A percentile compares a stretch with the other conserved stretches of the same genome.
These are phyloP conservation scores for Cossypha dichroa DNA, from an alignment of 2,797 vertebrate species.

Conservation along the genomic window DNA sequence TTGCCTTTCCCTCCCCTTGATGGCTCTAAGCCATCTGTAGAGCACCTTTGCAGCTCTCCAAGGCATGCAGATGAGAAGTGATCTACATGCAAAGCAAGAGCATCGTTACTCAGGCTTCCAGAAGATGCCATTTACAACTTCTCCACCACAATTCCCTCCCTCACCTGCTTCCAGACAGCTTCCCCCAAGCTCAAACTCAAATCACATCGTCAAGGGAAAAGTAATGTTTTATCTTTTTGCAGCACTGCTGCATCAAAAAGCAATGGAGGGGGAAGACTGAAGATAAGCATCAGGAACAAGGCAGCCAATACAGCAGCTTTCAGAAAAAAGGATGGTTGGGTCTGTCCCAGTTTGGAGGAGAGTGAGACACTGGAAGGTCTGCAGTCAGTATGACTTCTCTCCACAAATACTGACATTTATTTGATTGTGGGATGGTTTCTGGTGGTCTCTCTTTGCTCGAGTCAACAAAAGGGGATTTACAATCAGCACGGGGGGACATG, in stretches of 20 bases:
- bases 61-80: slow-evolving; percentile 18
- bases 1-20: slow-evolving; percentile 30
- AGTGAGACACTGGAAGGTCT: neutral
- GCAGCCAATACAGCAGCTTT: neutral
- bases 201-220: neutral
- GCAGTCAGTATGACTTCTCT: neutral
- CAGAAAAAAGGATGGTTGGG: neutral
- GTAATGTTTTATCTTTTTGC: neutral
- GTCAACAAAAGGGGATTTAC: neutral
- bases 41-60: slow-evolving; percentile 29
- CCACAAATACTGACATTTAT: neutral
- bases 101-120: neutral
- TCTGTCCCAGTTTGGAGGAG: neutral
- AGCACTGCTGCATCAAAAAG: neutral
- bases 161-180: neutral
- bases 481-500: neutral
- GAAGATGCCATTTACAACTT: neutral
- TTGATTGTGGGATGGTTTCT: neutral
- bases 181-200: neutral
- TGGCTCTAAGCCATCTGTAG: slow-evolving; percentile 46
- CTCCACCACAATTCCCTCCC: neutral
- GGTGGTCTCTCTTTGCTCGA: neutral
- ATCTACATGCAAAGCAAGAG: slow-evolving; percentile 34
- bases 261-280: neutral
- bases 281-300: neutral